These are phyloP conservation scores for Paguma larvata DNA, from an alignment of 2,797 vertebrate genomes.

Conservation along the genomic window DNA sequence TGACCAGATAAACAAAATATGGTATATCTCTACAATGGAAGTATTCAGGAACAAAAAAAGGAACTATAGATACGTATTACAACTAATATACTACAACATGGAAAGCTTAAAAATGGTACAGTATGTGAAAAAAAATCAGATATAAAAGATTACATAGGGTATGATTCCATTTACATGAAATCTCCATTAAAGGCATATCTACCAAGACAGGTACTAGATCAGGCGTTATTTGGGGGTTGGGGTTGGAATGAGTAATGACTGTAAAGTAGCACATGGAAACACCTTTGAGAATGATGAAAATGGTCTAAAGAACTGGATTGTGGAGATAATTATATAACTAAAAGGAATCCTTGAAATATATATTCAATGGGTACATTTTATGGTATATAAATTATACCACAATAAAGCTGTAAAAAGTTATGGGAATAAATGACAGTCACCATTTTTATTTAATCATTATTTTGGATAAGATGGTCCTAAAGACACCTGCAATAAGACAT, in stretches of 20 bases:
- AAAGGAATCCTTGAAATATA: background rate
- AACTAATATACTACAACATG: background rate
- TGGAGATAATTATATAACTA: background rate
- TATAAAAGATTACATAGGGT: background rate
- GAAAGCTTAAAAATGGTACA: background rate
- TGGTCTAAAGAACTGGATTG: conserved; percentile 14
- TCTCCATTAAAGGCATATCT: conserved; percentile 20
- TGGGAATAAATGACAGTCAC: background rate
- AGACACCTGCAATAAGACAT: background rate
- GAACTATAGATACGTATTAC: background rate
- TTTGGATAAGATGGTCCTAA: background rate
- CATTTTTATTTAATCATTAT: background rate
- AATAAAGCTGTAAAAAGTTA: conserved; percentile 49
- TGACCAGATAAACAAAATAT: conserved; percentile 28
- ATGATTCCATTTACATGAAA: conserved; percentile 8
- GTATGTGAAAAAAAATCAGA: background rate
- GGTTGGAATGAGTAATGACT: background rate
- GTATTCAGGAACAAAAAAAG: background rate
- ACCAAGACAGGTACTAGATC: background rate
- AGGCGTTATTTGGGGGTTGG: background rate
- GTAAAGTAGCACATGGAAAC: background rate
- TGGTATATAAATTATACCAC: background rate
- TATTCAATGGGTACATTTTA: background rate
- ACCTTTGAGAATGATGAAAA: background rate
- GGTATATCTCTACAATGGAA: background rate